These are phyloP conservation scores for Plemyria rubiginata DNA, from an alignment of 2,888 invertebrate species.

Conservation along the genomic window DNA sequence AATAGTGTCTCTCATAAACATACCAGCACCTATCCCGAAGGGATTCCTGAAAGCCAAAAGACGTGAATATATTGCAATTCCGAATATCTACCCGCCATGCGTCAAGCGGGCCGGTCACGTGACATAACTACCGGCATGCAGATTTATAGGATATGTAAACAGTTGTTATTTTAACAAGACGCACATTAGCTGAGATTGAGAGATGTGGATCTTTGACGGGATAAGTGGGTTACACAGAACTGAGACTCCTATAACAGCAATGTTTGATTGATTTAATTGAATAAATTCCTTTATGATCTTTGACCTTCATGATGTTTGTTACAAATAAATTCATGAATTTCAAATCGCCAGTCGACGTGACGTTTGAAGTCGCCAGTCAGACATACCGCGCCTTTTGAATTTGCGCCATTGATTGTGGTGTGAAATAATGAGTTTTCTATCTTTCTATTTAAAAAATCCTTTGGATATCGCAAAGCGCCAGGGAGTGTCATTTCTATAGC, in stretches of 20 bases:
- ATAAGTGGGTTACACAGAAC: background rate
- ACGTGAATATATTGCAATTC: slow-evolving; percentile 38
- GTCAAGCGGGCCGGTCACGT: slow-evolving; percentile 26
- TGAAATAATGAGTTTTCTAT: too few relatives aligned
- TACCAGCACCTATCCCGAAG: slow-evolving; percentile 32
- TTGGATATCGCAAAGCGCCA: background rate
- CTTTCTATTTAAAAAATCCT: too few relatives aligned
- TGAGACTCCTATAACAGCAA: slow-evolving; percentile 4
- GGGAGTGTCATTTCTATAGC: slow-evolving; percentile 8
- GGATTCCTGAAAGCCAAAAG: slow-evolving; percentile 33
- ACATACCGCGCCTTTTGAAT: too few relatives aligned
- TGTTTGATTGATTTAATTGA: too few relatives aligned
- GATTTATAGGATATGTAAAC: slow-evolving; percentile 60
- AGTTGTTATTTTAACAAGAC: slow-evolving; percentile 53
- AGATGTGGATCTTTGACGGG: slow-evolving; percentile 39
- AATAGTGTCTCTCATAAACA: slow-evolving; percentile 34
- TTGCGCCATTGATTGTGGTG: too few relatives aligned
- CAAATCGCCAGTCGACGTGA: too few relatives aligned
- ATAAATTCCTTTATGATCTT: too few relatives aligned
- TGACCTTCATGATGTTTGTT: too few relatives aligned
- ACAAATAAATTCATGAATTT: too few relatives aligned
- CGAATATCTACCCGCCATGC: slow-evolving; percentile 50
- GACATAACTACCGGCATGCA: slow-evolving; percentile 60
- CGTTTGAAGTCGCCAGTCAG: too few relatives aligned
- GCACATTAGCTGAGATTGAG: slow-evolving; percentile 53